phyloP scores from a whole-genome alignment of 2,888 invertebrate genomes.

The Andrena minutula region DNA sequence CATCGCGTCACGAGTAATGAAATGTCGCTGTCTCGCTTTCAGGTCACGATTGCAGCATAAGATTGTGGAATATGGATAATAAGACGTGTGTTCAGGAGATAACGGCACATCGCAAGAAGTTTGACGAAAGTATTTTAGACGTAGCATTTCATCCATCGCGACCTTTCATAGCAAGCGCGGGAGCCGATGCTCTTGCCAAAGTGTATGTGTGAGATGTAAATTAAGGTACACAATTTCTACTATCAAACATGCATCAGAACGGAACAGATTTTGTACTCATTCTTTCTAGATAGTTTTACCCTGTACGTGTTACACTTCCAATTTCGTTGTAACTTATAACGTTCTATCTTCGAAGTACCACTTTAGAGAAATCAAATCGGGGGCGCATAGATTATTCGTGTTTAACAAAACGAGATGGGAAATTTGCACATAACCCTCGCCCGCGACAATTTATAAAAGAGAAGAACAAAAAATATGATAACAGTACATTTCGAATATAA shows the following conservation, averaged over 20 bases:
- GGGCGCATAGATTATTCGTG: slow-evolving; percentile 80
- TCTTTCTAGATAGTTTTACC: slow-evolving; percentile 83
- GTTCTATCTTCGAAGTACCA: slow-evolving; percentile 76
- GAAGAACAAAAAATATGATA: neutral
- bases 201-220: slow-evolving; percentile 92
- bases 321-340: slow-evolving; percentile 78
- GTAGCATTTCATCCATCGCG: slow-evolving; percentile 99
- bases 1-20: neutral
- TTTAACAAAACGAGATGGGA: slow-evolving; percentile 74
- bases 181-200: slow-evolving; percentile 99
- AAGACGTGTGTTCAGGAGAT: slow-evolving; percentile 99
- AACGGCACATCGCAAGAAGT: slow-evolving; percentile 99
- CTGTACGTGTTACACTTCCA: slow-evolving; percentile 83
- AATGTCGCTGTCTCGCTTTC: slow-evolving; percentile 52
- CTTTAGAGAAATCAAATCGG: slow-evolving; percentile 79
- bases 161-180: slow-evolving; percentile 99
- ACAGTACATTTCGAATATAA: slow-evolving; percentile 73
- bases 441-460: slow-evolving; percentile 69
- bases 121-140: slow-evolving; percentile 99
- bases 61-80: slow-evolving; percentile 99
- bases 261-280: slow-evolving; percentile 83
- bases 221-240: slow-evolving; percentile 73
- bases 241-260: slow-evolving; percentile 63
- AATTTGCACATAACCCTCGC: slow-evolving; percentile 70
- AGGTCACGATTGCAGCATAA: slow-evolving; percentile 98